Percentiles rank a stretch among this genome's conserved stretches.
phyloP scores from a whole-genome alignment of 2,113 vertebrate genomes.

The Gnathonemus longibarbis region DNA sequence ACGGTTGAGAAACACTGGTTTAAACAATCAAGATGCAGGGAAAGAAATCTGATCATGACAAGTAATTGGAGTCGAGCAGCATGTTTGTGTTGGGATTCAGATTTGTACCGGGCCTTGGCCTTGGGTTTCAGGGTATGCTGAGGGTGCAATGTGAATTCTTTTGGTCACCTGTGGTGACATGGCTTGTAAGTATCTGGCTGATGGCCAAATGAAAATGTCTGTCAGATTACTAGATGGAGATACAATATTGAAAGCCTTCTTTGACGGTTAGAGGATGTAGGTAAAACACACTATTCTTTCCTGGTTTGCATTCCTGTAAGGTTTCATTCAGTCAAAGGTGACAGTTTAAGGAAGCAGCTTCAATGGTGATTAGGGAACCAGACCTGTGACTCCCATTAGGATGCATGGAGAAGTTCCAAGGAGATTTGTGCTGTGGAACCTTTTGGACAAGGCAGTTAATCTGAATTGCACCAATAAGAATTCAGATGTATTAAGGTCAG shows the following conservation, averaged over 20 bases:
- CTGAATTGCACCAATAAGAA: neutral
- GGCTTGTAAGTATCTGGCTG: neutral
- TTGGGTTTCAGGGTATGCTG: neutral
- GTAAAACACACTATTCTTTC: neutral
- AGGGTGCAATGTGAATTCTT: neutral
- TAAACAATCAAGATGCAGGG: neutral
- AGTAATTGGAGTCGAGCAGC: neutral
- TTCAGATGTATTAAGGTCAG: neutral
- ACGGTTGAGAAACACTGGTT: too few species aligned
- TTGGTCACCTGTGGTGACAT: neutral
- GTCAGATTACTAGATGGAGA: neutral
- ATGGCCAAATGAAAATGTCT: neutral
- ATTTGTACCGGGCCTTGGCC: neutral
- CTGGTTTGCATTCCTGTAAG: neutral
- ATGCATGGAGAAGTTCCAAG: neutral
- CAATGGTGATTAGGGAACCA: neutral
- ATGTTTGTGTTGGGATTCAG: neutral
- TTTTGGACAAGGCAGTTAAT: neutral
- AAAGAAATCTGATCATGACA: neutral
- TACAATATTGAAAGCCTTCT: neutral
- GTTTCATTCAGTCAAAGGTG: neutral
- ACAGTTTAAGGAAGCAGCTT: neutral
- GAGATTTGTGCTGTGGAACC: neutral
- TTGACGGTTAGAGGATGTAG: neutral
- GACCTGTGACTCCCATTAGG: neutral